Evolutionary conservation across 2,113 vertebrate species (phyloP).

Genomic region (Thamnaconus septentrionalis): DNA sequence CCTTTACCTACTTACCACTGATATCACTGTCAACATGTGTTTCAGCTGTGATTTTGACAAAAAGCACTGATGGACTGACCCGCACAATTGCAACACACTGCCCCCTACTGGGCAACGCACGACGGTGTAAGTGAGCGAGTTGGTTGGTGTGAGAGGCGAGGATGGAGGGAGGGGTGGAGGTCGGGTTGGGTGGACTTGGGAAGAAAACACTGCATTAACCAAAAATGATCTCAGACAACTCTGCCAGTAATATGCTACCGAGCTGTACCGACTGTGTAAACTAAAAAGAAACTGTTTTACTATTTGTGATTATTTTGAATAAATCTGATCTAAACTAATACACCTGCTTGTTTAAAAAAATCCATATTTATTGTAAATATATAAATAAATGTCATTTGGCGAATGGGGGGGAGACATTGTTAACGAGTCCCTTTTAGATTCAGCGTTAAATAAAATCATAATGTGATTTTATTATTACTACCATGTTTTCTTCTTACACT

Average conservation of each 20-base stretch:
- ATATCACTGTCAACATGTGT: not conserved
- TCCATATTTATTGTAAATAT: not conserved
- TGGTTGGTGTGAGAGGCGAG: not conserved
- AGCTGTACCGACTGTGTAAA: conserved; percentile 8
- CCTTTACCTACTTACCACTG: not conserved
- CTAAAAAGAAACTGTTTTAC: not conserved
- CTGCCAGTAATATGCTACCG: not conserved
- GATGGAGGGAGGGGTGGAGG: too few relatives aligned
- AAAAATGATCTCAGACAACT: not conserved
- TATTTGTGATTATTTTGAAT: conserved; percentile 28
- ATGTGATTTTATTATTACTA: too few relatives aligned
- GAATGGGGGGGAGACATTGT: too few relatives aligned
- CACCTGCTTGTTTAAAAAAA: not conserved
- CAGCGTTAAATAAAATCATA: too few relatives aligned
- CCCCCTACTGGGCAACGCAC: conserved; percentile 56
- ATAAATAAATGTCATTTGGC: too few relatives aligned
- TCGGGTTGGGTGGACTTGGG: too few relatives aligned
- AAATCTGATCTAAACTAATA: conserved; percentile 37
- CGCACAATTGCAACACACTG: conserved; percentile 35
- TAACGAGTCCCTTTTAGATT: too few relatives aligned
- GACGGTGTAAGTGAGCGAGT: not conserved
- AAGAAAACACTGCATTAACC: too few relatives aligned
- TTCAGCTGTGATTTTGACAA: too few relatives aligned
- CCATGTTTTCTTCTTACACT: too few relatives aligned
- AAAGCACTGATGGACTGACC: conserved; percentile 2